Conservation (phyloP, 2,888 invertebrate genomes). For the Parasteatoda lunata region DNA sequence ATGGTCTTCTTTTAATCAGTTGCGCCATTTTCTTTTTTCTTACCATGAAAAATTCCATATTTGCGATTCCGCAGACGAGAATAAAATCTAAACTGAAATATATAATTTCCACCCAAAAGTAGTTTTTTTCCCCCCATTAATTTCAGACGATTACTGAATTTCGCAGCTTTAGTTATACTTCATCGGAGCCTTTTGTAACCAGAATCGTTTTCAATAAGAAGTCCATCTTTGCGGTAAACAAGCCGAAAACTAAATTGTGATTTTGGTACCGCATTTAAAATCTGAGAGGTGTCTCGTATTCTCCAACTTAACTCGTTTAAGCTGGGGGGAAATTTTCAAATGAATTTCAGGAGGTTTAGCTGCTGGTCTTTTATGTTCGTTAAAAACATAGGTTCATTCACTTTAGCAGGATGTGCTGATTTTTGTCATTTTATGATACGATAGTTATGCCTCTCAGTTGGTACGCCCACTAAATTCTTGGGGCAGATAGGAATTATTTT, state of each 20-base stretch:
- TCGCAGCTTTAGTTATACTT: constrained; percentile 39
- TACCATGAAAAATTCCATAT: not conserved
- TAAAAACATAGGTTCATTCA: no score
- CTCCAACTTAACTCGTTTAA: no score
- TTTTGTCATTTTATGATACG: no score
- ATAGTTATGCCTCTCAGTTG: no score
- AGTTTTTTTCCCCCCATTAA: constrained; percentile 20
- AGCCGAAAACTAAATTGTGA: constrained; percentile 10
- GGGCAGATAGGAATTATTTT: no score
- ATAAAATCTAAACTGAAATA: not conserved
- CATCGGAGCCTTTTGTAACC: constrained; percentile 6
- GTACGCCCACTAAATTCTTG: no score
- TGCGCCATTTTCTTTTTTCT: not conserved
- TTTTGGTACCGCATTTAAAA: not conserved
- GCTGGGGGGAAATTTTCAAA: no score
- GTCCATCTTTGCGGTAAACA: constrained; percentile 22
- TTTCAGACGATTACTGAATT: constrained; percentile 22
- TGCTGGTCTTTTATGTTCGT: no score
- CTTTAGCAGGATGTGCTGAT: no score
- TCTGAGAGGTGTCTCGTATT: no score
- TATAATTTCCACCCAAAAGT: constrained; percentile 27
- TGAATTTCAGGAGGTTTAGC: no score
- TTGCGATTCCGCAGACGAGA: constrained; percentile 1
- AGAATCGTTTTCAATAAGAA: constrained; percentile 25
- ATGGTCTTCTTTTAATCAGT: not conserved